Conservation (phyloP, 2,797 vertebrate genomes). For the Mareca strepera region DNA sequence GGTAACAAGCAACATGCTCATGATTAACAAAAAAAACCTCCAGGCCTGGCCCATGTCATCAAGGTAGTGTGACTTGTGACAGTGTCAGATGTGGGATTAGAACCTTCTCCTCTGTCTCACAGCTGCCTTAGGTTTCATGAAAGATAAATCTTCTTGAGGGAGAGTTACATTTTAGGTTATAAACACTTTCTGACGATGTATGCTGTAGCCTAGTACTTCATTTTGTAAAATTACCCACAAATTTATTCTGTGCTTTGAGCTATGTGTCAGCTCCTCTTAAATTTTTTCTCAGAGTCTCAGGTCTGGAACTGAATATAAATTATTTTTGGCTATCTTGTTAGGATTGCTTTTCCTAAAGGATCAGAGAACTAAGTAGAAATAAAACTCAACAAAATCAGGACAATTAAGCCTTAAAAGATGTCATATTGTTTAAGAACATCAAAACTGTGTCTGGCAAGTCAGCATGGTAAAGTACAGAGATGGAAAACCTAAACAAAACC, state of each 20-base stretch:
- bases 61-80: neutral
- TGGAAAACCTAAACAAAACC: neutral
- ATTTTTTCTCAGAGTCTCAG: neutral
- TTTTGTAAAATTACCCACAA: conserved; percentile 34
- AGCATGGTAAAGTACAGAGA: neutral
- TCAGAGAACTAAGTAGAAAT: conserved; percentile 19
- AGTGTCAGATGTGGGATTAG: conserved; percentile 38
- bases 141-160: conserved; percentile 45
- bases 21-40: neutral
- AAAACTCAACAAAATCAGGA: neutral
- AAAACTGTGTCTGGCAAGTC: neutral
- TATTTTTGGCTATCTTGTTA: conserved; percentile 12
- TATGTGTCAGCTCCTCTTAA: neutral
- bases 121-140: conserved; percentile 52
- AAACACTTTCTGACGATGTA: neutral
- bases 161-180: conserved; percentile 42
- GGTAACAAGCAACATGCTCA: neutral
- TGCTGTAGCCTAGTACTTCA: neutral
- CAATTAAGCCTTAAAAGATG: neutral
- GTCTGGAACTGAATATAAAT: neutral
- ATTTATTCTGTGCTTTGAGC: neutral
- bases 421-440: neutral
- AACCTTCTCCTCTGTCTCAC: conserved; percentile 60
- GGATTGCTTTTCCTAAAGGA: neutral
- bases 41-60: neutral